Percentiles rank a stretch among this genome's conserved stretches.
phyloP scores from a whole-genome alignment of 2,113 vertebrate genomes.

The Phoxinus phoxinus region DNA sequence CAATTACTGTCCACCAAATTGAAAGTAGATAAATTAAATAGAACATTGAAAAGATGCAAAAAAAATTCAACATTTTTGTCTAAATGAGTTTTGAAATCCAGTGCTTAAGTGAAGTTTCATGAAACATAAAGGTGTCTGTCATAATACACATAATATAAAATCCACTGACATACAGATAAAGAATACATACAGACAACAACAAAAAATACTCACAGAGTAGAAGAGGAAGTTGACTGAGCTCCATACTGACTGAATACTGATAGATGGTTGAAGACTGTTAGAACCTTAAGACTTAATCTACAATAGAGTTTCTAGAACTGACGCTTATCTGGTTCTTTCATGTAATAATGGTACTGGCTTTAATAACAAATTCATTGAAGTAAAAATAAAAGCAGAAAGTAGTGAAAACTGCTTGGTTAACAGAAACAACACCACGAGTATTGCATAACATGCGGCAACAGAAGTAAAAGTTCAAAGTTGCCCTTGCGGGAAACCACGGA shows the following conservation, averaged over 20 bases:
- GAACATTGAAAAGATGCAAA: neutral
- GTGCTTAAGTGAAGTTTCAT: neutral
- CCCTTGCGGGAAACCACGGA: no score
- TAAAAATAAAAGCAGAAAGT: neutral
- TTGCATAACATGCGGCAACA: no score
- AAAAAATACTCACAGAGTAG: neutral
- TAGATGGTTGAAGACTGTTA: neutral
- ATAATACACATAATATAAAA: neutral
- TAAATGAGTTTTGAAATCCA: neutral
- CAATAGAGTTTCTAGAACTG: neutral
- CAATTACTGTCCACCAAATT: neutral
- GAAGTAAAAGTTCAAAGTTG: no score
- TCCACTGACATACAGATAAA: neutral
- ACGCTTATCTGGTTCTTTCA: neutral
- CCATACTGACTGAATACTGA: neutral
- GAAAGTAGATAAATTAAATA: neutral
- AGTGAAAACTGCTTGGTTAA: neutral
- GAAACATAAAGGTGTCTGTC: neutral
- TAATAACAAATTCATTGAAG: neutral
- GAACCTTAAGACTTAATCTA: neutral
- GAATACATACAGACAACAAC: neutral
- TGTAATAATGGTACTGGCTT: neutral
- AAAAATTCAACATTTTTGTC: neutral
- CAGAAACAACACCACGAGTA: neutral
- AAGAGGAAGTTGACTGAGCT: neutral